Percentiles rank a stretch among this genome's conserved stretches.
Evolutionary conservation across 2,888 invertebrate genomes (phyloP).

Genomic region (Plebejus argus): DNA sequence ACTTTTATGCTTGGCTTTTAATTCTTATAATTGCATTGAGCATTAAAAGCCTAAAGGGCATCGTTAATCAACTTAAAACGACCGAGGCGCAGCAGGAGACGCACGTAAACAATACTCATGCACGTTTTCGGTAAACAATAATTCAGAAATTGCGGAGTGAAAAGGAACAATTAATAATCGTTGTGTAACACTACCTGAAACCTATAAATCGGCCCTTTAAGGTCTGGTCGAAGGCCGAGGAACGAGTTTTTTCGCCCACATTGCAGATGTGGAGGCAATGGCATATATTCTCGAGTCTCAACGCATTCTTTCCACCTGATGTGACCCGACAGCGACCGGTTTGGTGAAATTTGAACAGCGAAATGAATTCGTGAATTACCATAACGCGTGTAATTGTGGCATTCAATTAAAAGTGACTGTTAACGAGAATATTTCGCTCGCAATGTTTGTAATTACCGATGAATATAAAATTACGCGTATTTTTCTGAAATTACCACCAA

Average conservation of each 20-base stretch:
- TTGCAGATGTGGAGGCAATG: neutral
- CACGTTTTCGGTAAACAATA: slow-evolving; percentile 1
- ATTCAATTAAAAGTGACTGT: slow-evolving; percentile 4
- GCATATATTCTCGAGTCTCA: slow-evolving; percentile 9
- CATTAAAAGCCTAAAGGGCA: neutral
- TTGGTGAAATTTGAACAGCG: slow-evolving; percentile 10
- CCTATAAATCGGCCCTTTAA: slow-evolving; percentile 6
- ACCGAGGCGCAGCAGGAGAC: neutral
- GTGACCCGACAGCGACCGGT: neutral
- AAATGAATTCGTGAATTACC: slow-evolving; percentile 16
- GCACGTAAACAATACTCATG: neutral
- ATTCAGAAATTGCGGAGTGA: neutral
- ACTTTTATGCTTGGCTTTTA: neutral
- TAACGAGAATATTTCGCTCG: slow-evolving; percentile 1
- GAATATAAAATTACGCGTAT: neutral
- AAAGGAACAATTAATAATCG: neutral
- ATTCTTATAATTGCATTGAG: neutral
- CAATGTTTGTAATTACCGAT: neutral
- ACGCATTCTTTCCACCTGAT: slow-evolving; percentile 8
- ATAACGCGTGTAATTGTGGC: neutral
- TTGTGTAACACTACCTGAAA: neutral
- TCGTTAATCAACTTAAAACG: slow-evolving; percentile 6
- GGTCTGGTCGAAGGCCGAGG: slow-evolving; percentile 7
- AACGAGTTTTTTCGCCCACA: slow-evolving; percentile 19
- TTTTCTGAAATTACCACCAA: neutral